Conservation (phyloP, 2,113 vertebrate species). For the Ophiodon elongatus region DNA sequence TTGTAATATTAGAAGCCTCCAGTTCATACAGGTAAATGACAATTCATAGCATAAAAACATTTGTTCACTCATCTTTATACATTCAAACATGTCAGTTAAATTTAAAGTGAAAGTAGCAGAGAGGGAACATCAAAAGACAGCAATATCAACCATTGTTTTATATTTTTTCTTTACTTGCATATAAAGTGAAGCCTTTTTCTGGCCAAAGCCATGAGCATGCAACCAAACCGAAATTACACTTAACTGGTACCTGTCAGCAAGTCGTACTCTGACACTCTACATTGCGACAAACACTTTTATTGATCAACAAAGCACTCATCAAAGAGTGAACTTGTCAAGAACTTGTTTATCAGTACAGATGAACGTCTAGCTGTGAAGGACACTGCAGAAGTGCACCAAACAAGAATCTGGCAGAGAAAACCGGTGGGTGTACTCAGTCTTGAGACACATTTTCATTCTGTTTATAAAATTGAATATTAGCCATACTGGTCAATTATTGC, state of each 20-base stretch:
- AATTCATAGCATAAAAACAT: neutral
- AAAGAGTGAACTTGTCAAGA: neutral
- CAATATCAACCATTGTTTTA: neutral
- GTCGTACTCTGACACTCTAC: neutral
- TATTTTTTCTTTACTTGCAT: neutral
- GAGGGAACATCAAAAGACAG: neutral
- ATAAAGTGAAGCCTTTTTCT: neutral
- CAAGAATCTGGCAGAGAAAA: neutral
- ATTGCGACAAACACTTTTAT: slow-evolving; percentile 11
- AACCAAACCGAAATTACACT: neutral
- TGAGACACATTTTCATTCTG: neutral
- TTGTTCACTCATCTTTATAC: neutral
- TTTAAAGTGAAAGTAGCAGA: neutral
- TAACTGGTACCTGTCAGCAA: slow-evolving; percentile 3
- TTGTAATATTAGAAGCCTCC: neutral
- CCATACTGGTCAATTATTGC: neutral
- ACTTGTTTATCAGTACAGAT: neutral
- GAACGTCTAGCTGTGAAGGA: neutral
- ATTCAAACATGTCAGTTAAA: neutral
- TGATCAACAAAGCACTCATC: slow-evolving; percentile 10
- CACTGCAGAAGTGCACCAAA: neutral
- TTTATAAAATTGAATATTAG: neutral
- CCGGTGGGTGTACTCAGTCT: neutral
- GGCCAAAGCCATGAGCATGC: neutral
- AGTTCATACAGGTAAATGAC: neutral